Base-by-base conservation (phyloP, 2,888 invertebrate species). In the Brachycybe producta region DNA sequence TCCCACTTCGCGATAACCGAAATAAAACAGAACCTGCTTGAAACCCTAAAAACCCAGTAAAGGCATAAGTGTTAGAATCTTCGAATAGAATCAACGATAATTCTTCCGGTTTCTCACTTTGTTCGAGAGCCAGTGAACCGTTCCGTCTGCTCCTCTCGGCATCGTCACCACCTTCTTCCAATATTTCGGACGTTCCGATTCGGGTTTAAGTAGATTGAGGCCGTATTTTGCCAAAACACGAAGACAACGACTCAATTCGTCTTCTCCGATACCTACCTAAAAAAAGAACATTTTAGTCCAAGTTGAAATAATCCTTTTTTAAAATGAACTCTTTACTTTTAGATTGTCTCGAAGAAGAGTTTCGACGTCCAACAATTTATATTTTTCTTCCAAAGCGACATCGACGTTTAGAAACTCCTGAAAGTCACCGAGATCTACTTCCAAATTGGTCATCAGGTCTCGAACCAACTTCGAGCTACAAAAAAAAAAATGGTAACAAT, bases 391-490 rank as follows among this genome's bases (percentile, higher is more conserved):
- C 21, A 46, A 27, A 3, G 24, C 19, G n/a, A 23, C 28, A 2
- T 35, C 15, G 2, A 46, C 13, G 15, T 46, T 11, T 2, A 23
- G 8, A 35, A 46, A 46, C 2, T 35, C 32, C 2, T 24, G 28
- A 26, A 46, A 46, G 17, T 46, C 46, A 3, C 32, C 46, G 36
- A 46, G 35, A 30, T 46, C 46, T 2, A 46, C 46, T 36, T 46
- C 46, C 21, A 32, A 11, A 15, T 34, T 28, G 30, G 23, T 46
- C 24, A 46, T 23, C 7, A 46, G 32, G 27, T 46, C 46, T 27
- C 35, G 2, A 23, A 46, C 46, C 15, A 46, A 36, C 26, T 46
- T 46, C 5, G 46, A 36, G 17, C 46, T 46, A 21, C 26, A 15
- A 7, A n/a, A 3, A 23, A 36, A 23, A 24, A n/a, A n/a, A n/a